Evolutionary conservation across 2,113 vertebrate genomes (phyloP).

Genomic region (Uria lomvia): DNA sequence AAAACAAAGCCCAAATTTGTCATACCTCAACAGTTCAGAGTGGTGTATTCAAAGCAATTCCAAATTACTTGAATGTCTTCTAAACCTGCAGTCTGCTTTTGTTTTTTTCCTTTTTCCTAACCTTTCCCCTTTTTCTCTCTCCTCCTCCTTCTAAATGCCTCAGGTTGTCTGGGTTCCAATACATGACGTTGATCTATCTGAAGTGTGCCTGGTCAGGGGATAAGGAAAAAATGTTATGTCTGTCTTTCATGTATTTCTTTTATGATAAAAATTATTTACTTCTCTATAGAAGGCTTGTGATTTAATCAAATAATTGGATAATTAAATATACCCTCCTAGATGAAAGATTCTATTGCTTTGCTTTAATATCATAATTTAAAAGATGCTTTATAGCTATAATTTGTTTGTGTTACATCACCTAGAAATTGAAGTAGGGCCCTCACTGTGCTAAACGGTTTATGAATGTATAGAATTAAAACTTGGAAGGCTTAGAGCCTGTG

Average conservation of each 20-base stretch:
- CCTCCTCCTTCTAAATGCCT: background rate
- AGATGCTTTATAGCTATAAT: background rate
- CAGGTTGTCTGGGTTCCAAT: background rate
- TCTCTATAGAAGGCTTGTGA: background rate
- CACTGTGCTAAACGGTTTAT: background rate
- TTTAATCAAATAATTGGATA: background rate
- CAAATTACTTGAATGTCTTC: constrained; percentile 17
- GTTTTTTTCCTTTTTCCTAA: background rate
- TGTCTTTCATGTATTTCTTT: background rate
- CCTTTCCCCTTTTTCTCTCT: background rate
- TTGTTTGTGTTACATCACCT: background rate
- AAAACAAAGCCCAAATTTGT: constrained; percentile 53
- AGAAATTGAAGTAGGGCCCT: background rate
- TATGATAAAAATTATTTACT: background rate
- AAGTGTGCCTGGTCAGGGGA: background rate
- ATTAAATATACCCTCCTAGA: background rate
- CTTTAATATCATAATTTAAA: background rate
- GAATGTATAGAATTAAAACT: background rate
- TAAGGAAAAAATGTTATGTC: background rate
- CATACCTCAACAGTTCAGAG: constrained; percentile 29
- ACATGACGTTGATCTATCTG: background rate
- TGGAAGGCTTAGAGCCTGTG: background rate
- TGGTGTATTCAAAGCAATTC: background rate
- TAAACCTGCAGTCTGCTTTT: background rate
- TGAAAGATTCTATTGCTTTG: background rate